Base-by-base conservation (phyloP, 1,140 invertebrate genomes). In the Bombus superbus region DNA sequence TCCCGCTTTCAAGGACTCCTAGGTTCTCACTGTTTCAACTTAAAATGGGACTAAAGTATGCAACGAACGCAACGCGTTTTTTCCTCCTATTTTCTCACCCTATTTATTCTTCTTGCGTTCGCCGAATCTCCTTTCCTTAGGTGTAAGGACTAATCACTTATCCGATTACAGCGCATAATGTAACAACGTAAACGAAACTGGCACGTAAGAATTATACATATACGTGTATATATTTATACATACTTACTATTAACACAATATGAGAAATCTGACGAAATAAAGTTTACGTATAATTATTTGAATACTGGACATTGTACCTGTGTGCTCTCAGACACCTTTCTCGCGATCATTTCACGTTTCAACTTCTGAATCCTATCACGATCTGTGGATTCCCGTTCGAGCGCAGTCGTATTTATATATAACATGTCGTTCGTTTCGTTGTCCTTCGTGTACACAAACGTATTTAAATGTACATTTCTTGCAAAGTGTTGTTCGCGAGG, bases 211-310 rank as follows among this genome's bases (percentile, higher is more conserved):
- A 66, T 83, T 75, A 89, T 86, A 91, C 74, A 92, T 87, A 91
- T 82, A 91, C 84, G 75, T 92, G 86, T 92, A 92, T 91, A 92
- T 92, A 92, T 91, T 90, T 92, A 92, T 92, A 92, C 88, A 92
- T 92, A 92, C 82, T 72, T 91, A 91, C 59, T 68, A 79, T 89
- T 88, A 85, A 77, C 81, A 84, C 72, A 88, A 83, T 80, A 85
- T 87, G 87, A 86, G 78, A 90, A 78, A 89, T 89, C 75, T 91
- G 84, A 89, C 53, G 78, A 89, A 91, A 92, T 91, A 92, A 91
- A 92, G 78, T 91, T 92, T 91, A 88, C 83, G 89, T 92, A 91
- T 92, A 82, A 84, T 91, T 81, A 90, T 89, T 92, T 90, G 75
- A 88, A 89, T 57, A 87, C 53, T 83, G 72, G 79, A 72, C 68